Percentiles rank a stretch among this genome's conserved stretches.
Evolutionary conservation across 2,113 vertebrate genomes (phyloP).

Genomic region (Pterophyllum scalare): DNA sequence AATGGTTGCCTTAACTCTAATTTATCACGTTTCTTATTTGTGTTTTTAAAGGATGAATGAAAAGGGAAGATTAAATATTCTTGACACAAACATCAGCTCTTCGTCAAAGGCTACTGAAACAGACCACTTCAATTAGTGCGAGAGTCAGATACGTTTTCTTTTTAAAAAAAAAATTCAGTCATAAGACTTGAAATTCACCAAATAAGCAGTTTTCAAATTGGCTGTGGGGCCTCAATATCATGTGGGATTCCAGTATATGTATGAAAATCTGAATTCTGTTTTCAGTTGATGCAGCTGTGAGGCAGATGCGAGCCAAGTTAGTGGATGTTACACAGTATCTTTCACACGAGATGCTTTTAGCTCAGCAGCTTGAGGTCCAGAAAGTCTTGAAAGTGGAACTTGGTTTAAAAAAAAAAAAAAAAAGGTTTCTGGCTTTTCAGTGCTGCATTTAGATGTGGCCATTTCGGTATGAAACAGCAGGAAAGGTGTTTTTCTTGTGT

Average conservation of each 20-base stretch:
- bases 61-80: neutral
- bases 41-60: neutral
- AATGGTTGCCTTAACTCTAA: neutral
- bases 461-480: slow-evolving; percentile 32
- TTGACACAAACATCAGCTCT: neutral
- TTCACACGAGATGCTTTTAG: slow-evolving; percentile 27
- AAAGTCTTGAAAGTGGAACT: slow-evolving; percentile 64
- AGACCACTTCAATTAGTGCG: slow-evolving; percentile 49
- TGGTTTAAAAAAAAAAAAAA: slow-evolving; percentile 24
- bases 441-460: slow-evolving; percentile 33
- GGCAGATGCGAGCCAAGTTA: neutral
- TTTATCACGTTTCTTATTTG: neutral
- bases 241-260: neutral
- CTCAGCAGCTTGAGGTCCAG: slow-evolving; percentile 26
- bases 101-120: slow-evolving; percentile 25
- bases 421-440: slow-evolving; percentile 48
- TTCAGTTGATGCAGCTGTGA: slow-evolving; percentile 47
- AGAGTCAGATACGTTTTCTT: slow-evolving; percentile 67
- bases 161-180: slow-evolving; percentile 35
- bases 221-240: neutral
- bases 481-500: slow-evolving; percentile 17
- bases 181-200: slow-evolving; percentile 47
- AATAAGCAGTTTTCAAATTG: slow-evolving; percentile 6
- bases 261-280: slow-evolving; percentile 16
- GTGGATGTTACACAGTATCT: neutral